phyloP scores from a whole-genome alignment of 2,113 vertebrate species.

The Sinocyclocheilus rhinocerous region DNA sequence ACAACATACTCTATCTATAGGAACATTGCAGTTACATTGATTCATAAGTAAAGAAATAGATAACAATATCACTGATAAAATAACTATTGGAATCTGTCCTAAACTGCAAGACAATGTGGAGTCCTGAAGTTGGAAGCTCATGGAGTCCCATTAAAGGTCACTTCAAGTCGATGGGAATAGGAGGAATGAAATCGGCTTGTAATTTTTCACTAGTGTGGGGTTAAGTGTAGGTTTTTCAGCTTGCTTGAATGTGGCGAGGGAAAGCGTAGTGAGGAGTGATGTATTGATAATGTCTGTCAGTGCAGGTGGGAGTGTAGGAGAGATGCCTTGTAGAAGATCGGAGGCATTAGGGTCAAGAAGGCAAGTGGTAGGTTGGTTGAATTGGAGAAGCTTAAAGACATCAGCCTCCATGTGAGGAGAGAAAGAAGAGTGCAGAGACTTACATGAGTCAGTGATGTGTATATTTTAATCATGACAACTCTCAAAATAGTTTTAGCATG shows the following conservation, averaged over 20 bases:
- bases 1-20: not conserved
- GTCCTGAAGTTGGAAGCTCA: no score
- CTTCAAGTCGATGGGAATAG: no score
- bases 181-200: no score
- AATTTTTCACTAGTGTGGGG: not conserved
- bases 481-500: not conserved
- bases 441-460: not conserved
- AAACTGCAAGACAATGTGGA: no score
- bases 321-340: not conserved
- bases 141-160: no score
- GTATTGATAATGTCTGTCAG: slow-evolving; percentile 1
- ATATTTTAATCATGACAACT: not conserved
- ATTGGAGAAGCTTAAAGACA: not conserved
- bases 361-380: not conserved
- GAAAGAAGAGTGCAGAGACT: not conserved
- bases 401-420: not conserved
- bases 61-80: no score
- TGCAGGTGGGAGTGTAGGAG: slow-evolving; percentile 8
- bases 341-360: not conserved
- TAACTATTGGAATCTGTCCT: no score
- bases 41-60: not conserved
- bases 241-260: not conserved
- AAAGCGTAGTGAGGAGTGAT: slow-evolving; percentile 5
- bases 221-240: not conserved
- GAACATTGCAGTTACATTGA: not conserved